These are phyloP conservation scores for Loris lydekkerianus DNA, from an alignment of 2,797 vertebrate genomes.

Conservation along the genomic window DNA sequence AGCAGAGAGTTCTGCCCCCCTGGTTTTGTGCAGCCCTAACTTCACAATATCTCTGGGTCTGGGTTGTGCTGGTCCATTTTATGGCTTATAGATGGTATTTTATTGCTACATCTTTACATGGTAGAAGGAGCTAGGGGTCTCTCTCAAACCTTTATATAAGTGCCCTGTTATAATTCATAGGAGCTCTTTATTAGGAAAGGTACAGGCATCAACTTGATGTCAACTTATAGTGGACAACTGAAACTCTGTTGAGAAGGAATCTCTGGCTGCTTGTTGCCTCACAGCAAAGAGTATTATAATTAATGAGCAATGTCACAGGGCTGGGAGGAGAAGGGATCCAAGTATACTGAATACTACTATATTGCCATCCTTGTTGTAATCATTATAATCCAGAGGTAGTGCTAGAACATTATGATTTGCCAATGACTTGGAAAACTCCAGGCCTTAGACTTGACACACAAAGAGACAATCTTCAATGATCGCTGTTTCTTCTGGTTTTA, in stretches of 20 bases:
- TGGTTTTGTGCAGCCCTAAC: not conserved
- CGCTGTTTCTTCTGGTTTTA: not conserved
- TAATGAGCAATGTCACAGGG: not conserved
- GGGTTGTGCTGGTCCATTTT: not conserved
- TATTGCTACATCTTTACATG: not conserved
- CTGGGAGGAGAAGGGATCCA: not conserved
- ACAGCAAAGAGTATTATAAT: not conserved
- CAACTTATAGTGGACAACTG: not conserved
- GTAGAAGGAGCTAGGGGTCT: not conserved
- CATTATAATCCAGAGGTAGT: not conserved
- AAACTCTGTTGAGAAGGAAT: not conserved
- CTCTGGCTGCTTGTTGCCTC: not conserved
- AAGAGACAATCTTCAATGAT: not conserved
- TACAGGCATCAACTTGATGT: not conserved
- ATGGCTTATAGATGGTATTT: too few species aligned
- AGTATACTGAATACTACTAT: not conserved
- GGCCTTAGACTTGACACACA: not conserved
- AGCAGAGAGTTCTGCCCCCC: not conserved
- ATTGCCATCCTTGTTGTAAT: not conserved
- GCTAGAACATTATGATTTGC: not conserved
- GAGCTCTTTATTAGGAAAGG: not conserved
- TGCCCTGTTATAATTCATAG: not conserved
- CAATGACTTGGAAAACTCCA: not conserved
- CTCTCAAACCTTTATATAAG: not conserved
- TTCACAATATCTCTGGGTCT: not conserved